Conservation (phyloP, 2,888 invertebrate species). For the Cephus nigrinus region DNA sequence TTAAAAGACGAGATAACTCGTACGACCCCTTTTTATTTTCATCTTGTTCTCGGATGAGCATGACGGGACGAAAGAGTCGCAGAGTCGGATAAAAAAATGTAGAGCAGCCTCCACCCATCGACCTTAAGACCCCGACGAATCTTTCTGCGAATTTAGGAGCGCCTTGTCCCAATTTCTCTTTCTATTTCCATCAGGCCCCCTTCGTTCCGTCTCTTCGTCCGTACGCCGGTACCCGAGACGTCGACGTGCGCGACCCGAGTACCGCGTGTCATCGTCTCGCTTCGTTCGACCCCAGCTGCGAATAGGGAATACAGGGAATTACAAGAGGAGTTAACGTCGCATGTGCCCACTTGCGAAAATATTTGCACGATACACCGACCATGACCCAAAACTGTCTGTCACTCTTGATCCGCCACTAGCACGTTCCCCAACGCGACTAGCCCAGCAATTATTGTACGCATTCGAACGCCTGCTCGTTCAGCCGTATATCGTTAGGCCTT, state of each 20-base stretch:
- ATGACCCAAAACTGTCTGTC: constrained; percentile 45
- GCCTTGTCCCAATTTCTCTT: constrained; percentile 35
- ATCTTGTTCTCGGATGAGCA: neutral
- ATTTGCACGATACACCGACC: constrained; percentile 33
- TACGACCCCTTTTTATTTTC: neutral
- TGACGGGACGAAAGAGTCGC: neutral
- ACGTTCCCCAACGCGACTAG: neutral
- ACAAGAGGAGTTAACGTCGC: neutral
- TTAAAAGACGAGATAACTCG: neutral
- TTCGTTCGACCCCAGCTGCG: neutral
- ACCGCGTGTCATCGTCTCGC: neutral
- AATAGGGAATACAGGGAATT: neutral
- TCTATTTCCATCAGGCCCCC: constrained; percentile 33
- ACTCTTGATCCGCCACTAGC: constrained; percentile 14
- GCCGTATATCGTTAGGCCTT: neutral
- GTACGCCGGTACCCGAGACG: neutral
- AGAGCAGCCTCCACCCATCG: neutral
- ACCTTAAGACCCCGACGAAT: neutral
- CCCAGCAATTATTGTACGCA: constrained; percentile 1
- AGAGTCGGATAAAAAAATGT: neutral
- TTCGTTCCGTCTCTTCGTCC: neutral
- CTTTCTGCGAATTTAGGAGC: constrained; percentile 8
- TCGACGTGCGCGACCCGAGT: neutral
- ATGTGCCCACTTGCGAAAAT: constrained; percentile 31
- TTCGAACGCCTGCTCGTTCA: neutral